These are phyloP conservation scores for Acanthosepion pharaonis DNA, from an alignment of 2,888 invertebrate species.

Conservation along the genomic window DNA sequence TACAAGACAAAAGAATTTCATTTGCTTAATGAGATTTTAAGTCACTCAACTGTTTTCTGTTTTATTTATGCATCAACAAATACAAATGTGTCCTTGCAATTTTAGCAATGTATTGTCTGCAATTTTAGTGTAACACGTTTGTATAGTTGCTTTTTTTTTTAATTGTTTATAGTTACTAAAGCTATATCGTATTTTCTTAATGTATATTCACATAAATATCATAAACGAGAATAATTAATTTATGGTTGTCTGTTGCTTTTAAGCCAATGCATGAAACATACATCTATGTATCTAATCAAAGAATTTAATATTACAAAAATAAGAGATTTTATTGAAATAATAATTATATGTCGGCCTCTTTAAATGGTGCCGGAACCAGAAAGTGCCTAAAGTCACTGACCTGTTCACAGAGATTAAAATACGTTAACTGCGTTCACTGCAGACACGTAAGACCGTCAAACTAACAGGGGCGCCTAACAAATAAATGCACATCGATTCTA, in stretches of 20 bases:
- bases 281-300: background rate
- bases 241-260: background rate
- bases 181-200: background rate
- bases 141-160: background rate
- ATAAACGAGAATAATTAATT: background rate
- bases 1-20: background rate
- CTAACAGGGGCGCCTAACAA: no score
- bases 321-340: no score
- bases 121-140: background rate
- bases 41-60: background rate
- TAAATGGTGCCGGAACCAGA: no score
- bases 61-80: conserved; percentile 18
- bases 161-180: background rate
- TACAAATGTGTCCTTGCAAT: background rate
- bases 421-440: no score
- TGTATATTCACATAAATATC: background rate
- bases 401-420: no score
- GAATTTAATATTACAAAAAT: no score
- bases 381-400: no score
- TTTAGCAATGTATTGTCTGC: background rate
- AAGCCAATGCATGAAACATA: background rate
- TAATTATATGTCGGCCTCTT: no score
- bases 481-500: no score
- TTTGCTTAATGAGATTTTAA: conserved; percentile 20
- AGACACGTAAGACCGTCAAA: no score